Percentiles rank a stretch among this genome's conserved stretches.
Conservation (phyloP, 2,797 vertebrate genomes). For the Pelochelys cantorii region DNA sequence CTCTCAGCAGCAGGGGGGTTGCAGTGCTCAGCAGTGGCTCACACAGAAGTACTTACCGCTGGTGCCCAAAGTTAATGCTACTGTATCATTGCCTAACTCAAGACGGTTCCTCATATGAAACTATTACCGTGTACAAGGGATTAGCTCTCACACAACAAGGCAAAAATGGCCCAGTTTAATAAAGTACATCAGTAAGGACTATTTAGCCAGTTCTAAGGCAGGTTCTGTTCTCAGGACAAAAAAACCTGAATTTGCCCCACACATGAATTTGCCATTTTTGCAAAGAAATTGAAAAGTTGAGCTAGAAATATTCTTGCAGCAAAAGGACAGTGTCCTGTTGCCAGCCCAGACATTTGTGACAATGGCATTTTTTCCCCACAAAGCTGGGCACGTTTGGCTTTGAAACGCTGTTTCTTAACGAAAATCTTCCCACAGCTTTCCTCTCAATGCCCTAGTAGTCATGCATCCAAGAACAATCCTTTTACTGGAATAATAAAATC, state of each 20-base stretch:
- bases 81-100: rapidly evolving
- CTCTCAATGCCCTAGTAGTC: rapidly evolving
- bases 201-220: background rate
- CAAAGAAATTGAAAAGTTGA: rapidly evolving
- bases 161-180: background rate
- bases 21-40: background rate
- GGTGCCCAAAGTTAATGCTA: background rate
- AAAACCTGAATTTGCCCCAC: background rate
- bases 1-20: background rate
- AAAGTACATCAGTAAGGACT: conserved; percentile 6
- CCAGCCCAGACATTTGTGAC: background rate
- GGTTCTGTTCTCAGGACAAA: background rate
- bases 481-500: background rate
- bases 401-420: background rate
- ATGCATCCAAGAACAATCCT: background rate
- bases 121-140: background rate
- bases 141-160: background rate
- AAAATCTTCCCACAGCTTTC: background rate
- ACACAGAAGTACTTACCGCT: background rate
- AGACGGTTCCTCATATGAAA: background rate
- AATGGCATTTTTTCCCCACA: background rate
- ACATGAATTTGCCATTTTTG: background rate
- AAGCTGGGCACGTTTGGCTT: background rate
- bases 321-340: background rate
- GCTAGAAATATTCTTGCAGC: background rate